Evolutionary conservation across 2,113 vertebrate species (phyloP), one percentile per base, ranked within the genome.

Genomic region (Rhizomys pruinosus): DNA sequence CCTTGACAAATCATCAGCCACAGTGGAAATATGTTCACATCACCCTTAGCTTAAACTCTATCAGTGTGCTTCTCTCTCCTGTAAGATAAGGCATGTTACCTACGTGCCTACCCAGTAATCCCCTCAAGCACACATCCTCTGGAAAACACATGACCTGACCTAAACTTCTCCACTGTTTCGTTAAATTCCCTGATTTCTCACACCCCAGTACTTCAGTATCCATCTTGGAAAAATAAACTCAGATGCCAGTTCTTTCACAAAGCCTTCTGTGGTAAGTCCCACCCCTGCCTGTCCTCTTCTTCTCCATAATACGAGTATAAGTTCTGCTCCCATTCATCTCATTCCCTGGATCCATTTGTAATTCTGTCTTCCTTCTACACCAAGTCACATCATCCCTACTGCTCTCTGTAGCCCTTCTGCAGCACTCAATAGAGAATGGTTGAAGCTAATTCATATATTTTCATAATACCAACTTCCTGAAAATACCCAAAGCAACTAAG

Each of bases 401-500:
- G 39, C 61, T 81, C 32, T 64, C 76, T 52, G 12, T 0, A 57
- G 23, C 57, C 52, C 39, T 27, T 16, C 61, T 6, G 27, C 32
- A 74, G 34, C 4, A 2, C 12, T 69, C 2, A 1, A 15, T 34
- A 29, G 5, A 11, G 69, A 72, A 69, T 4, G 9, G 25, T 7
- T 82, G 32, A 63, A 84, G 42, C 39, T 78, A 71, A 82, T 63
- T 85, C 23, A 42, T 59, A 7, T 92, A 69, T 85, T 94, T 93
- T 85, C 84, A 66, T 93, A 74, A 88, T 17, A 52, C 13, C 3
- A 63, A 82, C 78, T 93, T 90, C 71, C 82, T 79, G 57, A 90
- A 87, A 91, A 52, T 59, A 81, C 77, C 81, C n/a, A 90, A 79
- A n/a, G 73, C 69, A 57, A 84, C 47, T 3, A 2, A 87, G 78